A percentile compares a stretch with the other conserved stretches of the same genome.
Conservation (phyloP, 2,113 vertebrate genomes). For the Meles meles region DNA sequence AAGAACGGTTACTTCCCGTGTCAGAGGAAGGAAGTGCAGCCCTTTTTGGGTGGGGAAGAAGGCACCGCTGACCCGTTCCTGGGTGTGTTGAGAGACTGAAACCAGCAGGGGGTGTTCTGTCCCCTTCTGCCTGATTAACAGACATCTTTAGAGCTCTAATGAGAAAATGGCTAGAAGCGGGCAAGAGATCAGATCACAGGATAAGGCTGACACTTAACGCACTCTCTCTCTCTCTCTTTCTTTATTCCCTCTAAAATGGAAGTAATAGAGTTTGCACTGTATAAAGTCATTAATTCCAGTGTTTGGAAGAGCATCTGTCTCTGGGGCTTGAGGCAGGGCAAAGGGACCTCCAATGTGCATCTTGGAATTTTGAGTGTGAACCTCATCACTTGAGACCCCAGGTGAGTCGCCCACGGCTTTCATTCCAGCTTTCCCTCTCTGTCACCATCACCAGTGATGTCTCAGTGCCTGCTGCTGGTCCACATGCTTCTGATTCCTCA, state of each 20-base stretch:
- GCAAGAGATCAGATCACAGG: neutral
- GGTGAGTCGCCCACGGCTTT: accelerated
- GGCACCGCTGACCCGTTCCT: accelerated
- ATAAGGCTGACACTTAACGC: no score
- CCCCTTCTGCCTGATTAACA: neutral
- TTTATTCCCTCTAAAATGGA: neutral
- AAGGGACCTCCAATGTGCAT: accelerated
- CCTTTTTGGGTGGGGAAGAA: neutral
- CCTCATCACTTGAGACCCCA: accelerated
- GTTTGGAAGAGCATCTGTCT: accelerated
- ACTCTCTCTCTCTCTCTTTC: no score
- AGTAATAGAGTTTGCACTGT: neutral
- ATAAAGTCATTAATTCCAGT: no score
- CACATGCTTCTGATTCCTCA: neutral
- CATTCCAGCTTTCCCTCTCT: neutral
- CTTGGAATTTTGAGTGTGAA: accelerated
- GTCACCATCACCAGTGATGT: neutral
- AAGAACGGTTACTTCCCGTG: neutral
- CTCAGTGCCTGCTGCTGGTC: accelerated
- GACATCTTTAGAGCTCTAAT: neutral
- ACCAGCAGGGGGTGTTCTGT: neutral
- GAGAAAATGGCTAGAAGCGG: neutral
- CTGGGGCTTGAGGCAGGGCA: neutral
- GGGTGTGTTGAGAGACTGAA: accelerated
- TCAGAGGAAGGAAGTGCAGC: neutral